Evolutionary conservation across 2,797 vertebrate species (phyloP).

Genomic region (Pipistrellus kuhlii): DNA sequence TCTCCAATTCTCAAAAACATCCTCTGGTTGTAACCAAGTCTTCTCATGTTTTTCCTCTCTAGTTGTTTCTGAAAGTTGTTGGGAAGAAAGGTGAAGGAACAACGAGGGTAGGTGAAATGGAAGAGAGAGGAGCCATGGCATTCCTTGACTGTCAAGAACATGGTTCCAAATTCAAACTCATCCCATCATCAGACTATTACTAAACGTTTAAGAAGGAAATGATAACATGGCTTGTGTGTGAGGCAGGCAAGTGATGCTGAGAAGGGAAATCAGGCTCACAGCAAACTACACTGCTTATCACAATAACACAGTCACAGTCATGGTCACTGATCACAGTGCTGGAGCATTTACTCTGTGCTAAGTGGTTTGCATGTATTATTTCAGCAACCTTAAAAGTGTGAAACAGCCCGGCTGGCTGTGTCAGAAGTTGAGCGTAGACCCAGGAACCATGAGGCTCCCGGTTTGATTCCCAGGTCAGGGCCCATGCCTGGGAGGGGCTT

Average conservation of each 20-base stretch:
- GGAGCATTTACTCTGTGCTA: not conserved
- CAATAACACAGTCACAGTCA: not conserved
- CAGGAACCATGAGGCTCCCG: too few species aligned
- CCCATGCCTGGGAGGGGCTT: too few species aligned
- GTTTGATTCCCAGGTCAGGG: too few species aligned
- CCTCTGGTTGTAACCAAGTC: not conserved
- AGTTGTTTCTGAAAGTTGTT: not conserved
- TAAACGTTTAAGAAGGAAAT: not conserved
- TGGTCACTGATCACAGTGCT: not conserved
- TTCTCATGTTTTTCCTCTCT: conserved; percentile 15
- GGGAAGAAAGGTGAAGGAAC: not conserved
- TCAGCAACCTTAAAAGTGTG: not conserved
- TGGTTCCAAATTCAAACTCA: not conserved
- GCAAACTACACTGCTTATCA: not conserved
- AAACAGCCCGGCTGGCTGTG: not conserved
- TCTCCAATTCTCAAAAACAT: not conserved
- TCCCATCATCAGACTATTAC: not conserved
- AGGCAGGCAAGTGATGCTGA: not conserved
- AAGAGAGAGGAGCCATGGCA: not conserved
- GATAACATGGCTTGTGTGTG: not conserved
- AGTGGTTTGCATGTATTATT: not conserved
- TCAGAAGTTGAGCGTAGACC: too few species aligned
- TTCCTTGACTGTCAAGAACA: not conserved
- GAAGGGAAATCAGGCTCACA: not conserved
- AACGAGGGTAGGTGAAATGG: not conserved